A percentile compares a stretch with the other conserved stretches of the same genome.
These are phyloP conservation scores for Liasis olivaceus DNA, from an alignment of 2,797 vertebrate genomes.

Conservation along the genomic window DNA sequence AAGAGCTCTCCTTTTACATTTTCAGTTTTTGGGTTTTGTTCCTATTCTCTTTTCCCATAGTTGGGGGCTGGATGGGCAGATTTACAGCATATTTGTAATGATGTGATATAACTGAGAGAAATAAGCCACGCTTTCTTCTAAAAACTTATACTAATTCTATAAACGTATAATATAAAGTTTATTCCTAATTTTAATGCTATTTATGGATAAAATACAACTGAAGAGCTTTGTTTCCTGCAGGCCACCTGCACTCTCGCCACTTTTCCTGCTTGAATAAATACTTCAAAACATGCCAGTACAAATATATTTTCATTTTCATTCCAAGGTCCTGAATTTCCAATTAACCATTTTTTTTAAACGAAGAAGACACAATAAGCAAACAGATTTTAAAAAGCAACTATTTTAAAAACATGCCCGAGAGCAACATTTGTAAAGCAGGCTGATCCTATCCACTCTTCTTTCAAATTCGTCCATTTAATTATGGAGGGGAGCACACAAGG, in stretches of 20 bases:
- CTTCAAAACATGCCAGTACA: neutral
- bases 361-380: neutral
- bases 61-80: too few species aligned
- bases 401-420: too few species aligned
- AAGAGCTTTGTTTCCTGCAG: neutral
- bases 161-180: neutral
- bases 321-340: neutral
- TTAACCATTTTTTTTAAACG: neutral
- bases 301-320: neutral
- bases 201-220: neutral
- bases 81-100: neutral
- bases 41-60: neutral
- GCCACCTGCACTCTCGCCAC: neutral
- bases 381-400: too few species aligned
- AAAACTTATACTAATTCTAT: neutral
- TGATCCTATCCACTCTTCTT: neutral
- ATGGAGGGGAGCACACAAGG: too few species aligned
- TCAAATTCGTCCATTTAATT: neutral
- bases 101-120: neutral
- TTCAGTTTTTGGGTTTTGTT: neutral
- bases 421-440: neutral
- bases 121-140: neutral
- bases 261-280: neutral
- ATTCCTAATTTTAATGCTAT: neutral
- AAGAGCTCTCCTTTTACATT: neutral